Evolutionary conservation across 2,113 vertebrate genomes (phyloP).

Genomic region (Coturnix japonica): DNA sequence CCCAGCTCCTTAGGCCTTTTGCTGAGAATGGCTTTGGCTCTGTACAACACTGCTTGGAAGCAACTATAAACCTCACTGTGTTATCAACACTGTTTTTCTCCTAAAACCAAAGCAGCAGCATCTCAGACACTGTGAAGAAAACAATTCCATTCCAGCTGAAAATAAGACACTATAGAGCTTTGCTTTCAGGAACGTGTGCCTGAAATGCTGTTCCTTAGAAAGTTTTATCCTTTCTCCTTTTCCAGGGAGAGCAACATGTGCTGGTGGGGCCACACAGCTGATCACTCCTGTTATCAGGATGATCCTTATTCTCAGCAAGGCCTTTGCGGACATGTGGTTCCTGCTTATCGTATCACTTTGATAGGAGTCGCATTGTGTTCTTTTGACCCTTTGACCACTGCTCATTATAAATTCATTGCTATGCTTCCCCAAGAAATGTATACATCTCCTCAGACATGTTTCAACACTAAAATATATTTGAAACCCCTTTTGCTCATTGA

Average conservation of each 20-base stretch:
- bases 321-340: neutral
- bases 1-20: too few relatives aligned
- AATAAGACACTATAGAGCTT: neutral
- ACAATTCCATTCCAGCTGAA: too few relatives aligned
- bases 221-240: neutral
- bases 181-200: neutral
- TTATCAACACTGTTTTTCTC: too few relatives aligned
- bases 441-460: neutral
- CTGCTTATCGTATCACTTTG: slow-evolving; percentile 16
- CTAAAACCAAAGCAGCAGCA: too few relatives aligned
- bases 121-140: too few relatives aligned
- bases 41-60: too few relatives aligned
- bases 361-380: neutral
- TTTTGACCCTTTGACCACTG: slow-evolving; percentile 38
- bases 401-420: slow-evolving; percentile 13
- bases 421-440: neutral
- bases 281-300: neutral
- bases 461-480: neutral
- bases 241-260: neutral
- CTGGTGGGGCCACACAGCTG: neutral
- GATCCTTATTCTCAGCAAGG: neutral
- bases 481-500: neutral
- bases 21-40: too few relatives aligned
- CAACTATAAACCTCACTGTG: too few relatives aligned
- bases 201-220: neutral